These are phyloP conservation scores for Caloenas nicobarica DNA, from an alignment of 2,113 vertebrate species.

Conservation along the genomic window DNA sequence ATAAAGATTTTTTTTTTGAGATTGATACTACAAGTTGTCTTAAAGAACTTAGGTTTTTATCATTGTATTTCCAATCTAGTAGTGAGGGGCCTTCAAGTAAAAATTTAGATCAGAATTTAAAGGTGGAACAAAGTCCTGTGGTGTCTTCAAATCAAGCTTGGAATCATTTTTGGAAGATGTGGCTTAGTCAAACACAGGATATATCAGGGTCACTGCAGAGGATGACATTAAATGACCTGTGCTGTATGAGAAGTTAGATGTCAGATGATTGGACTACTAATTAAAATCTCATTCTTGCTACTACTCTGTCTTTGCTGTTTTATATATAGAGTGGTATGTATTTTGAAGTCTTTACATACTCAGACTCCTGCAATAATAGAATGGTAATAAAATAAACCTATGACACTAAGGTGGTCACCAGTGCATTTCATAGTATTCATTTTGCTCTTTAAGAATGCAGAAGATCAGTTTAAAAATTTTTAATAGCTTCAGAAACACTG, in stretches of 20 bases:
- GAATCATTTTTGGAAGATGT: background rate
- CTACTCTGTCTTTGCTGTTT: background rate
- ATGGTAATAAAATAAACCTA: background rate
- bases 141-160: background rate
- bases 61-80: background rate
- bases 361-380: background rate
- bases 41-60: background rate
- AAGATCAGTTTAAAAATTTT: background rate
- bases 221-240: background rate
- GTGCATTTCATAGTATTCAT: background rate
- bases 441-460: background rate
- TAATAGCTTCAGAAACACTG: background rate
- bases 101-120: background rate
- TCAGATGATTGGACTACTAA: background rate
- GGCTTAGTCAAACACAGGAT: background rate
- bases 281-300: background rate
- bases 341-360: background rate
- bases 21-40: background rate
- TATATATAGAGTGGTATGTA: background rate
- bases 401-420: background rate
- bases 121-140: background rate
- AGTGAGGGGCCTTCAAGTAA: background rate
- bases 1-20: background rate
- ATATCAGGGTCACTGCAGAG: background rate
- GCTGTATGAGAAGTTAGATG: background rate